Conservation (phyloP, 2,888 invertebrate genomes). For the Drosophila fungiperda region DNA sequence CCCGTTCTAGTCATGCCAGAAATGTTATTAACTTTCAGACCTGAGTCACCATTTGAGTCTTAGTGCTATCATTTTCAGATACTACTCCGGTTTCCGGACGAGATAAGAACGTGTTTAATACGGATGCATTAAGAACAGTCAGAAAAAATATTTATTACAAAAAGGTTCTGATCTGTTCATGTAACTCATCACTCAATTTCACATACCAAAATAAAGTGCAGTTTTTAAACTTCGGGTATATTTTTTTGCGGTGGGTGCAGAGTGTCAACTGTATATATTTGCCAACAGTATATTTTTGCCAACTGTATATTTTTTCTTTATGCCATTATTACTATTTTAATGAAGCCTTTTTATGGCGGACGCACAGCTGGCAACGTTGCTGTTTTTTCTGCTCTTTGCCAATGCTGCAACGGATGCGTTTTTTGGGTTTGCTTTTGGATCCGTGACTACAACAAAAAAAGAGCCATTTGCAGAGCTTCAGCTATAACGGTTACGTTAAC, state of each 20-base stretch:
- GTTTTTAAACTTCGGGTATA: neutral
- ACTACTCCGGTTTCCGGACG: neutral
- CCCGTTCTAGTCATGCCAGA: too few relatives aligned
- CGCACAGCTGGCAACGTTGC: constrained; percentile 31
- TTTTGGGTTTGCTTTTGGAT: constrained; percentile 1
- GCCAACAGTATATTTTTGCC: neutral
- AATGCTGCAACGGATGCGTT: neutral
- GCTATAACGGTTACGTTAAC: constrained; percentile 10
- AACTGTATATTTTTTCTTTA: neutral
- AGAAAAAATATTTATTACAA: neutral
- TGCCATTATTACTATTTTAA: constrained; percentile 16
- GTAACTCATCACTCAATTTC: constrained; percentile 32
- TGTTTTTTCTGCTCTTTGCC: neutral
- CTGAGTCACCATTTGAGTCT: too few relatives aligned
- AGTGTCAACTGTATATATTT: neutral
- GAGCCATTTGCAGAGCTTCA: constrained; percentile 19
- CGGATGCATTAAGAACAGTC: neutral
- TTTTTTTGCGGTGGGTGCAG: neutral
- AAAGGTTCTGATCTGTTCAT: neutral
- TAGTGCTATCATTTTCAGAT: neutral
- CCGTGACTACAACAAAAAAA: constrained; percentile 11
- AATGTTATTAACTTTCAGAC: too few relatives aligned
- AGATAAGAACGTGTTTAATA: neutral
- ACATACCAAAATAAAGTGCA: constrained; percentile 6
- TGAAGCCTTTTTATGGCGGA: constrained; percentile 23